Base-by-base conservation (phyloP, 2,888 invertebrate species). In the Ptilodon capucinus region DNA sequence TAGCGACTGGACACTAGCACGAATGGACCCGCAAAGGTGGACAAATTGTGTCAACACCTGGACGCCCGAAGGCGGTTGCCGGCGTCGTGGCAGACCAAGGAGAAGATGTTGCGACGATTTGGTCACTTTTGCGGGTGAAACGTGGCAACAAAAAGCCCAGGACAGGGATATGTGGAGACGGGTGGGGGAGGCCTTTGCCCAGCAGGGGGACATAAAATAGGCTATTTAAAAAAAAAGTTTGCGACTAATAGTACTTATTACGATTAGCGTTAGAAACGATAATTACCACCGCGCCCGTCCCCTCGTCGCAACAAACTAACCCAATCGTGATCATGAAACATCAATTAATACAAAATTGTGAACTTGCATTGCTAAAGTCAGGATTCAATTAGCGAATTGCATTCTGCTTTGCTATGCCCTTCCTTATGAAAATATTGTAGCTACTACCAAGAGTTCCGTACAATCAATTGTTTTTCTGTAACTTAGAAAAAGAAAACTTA, bases 341-440 rank as follows among this genome's bases (percentile, higher is more conserved):
- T 70, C 58, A 63, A 71, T 70, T 54, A 55, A 53, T 51, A 72
- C 46, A 51, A 60, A 68, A 62, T 54, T 58, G 53, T 57, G 57
- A 61, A 63, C 46, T 65, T 45, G 50, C 43, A 52, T 48, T 66
- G 64, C 70, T 70, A n/a, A n/a, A n/a, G n/a, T n/a, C n/a, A n/a
- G n/a, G n/a, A 65, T 74, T 68, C 68, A 71, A 74, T 74, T 74
- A 76, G 59, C 40, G 59, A 38, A 51, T 43, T 38, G 42, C 40
- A 42, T 46, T 57, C 51, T 32, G 50, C 32, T 58, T 52, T 44
- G 43, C 52, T 43, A 63, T 63, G n/a, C 43, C 7, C 2, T 39
- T 51, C 21, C 21, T 36, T 40, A 49, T 39, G 46, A 53, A 53
- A 34, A 48, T 40, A 40, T 45, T 40, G 40, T n/a, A 11, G 18